These are phyloP conservation scores for Coecobrya sp. DNA, from an alignment of 2,888 invertebrate species.

Conservation along the genomic window DNA sequence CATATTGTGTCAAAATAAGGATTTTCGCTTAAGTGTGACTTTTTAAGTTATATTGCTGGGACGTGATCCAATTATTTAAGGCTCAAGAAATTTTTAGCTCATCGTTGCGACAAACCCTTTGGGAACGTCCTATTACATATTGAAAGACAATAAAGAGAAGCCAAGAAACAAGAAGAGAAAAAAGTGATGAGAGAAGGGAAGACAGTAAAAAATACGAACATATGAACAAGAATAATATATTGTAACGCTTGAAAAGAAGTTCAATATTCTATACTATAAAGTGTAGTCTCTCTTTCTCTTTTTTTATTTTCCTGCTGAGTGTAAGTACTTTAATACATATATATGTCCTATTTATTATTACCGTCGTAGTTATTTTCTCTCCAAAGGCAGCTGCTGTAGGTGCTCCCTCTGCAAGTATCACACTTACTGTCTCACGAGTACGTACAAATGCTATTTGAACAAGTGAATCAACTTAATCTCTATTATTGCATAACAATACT, in stretches of 20 bases:
- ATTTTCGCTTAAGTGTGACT: constrained; percentile 73
- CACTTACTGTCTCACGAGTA: neutral
- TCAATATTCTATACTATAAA: neutral
- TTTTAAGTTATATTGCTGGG: constrained; percentile 82
- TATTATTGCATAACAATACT: neutral
- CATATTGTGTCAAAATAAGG: constrained; percentile 67
- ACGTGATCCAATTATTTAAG: constrained; percentile 83
- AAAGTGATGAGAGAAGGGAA: constrained; percentile 22
- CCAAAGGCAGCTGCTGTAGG: too few species aligned
- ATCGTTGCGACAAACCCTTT: constrained; percentile 25
- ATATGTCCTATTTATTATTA: too few species aligned
- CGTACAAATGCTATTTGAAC: neutral
- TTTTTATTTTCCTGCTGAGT: constrained; percentile 12
- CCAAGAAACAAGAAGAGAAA: neutral
- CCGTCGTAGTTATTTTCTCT: neutral
- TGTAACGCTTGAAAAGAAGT: neutral
- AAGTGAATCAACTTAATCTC: neutral
- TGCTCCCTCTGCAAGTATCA: neutral
- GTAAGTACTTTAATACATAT: neutral
- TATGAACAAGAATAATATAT: neutral
- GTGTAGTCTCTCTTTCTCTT: neutral
- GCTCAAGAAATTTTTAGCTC: constrained; percentile 74
- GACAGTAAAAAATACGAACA: constrained; percentile 18
- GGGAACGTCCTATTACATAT: neutral
- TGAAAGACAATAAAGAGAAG: neutral